Percentiles rank a stretch among this genome's conserved stretches.
Conservation (phyloP, 2,797 vertebrate genomes). For the Pogonophryne albipinna region DNA sequence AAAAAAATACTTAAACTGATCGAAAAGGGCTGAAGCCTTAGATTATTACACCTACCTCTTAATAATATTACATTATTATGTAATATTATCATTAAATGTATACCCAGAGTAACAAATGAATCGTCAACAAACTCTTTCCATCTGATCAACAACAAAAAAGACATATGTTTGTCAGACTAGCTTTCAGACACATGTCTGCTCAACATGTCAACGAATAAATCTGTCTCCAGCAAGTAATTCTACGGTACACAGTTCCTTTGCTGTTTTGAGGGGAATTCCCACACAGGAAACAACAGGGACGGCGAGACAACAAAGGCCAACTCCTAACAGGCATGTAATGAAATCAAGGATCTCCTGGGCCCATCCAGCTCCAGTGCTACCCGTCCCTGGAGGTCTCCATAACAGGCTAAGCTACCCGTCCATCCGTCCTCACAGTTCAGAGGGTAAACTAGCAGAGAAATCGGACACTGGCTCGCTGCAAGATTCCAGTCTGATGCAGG, state of each 20-base stretch:
- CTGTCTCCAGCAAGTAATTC: constrained; percentile 14
- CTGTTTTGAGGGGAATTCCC: constrained; percentile 49
- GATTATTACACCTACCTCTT: no score
- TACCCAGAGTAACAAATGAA: background rate
- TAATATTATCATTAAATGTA: no score
- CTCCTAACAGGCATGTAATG: constrained; percentile 61
- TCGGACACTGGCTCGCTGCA: constrained; percentile 64
- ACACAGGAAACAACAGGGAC: constrained; percentile 47
- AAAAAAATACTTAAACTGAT: no score
- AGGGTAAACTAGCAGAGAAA: constrained; percentile 80
- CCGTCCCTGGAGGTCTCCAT: constrained; percentile 69
- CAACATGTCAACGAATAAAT: constrained; percentile 14
- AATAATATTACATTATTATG: no score
- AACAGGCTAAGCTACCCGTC: constrained; percentile 67
- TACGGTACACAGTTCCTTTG: background rate
- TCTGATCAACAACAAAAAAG: background rate
- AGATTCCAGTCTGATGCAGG: constrained; percentile 58
- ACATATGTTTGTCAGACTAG: background rate
- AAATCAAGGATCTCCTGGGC: constrained; percentile 60
- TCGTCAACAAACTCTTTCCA: background rate
- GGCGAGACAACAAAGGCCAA: constrained; percentile 44
- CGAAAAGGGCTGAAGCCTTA: no score
- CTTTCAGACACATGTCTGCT: background rate
- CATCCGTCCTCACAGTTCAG: constrained; percentile 77
- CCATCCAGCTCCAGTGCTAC: constrained; percentile 42